These are phyloP conservation scores for Tursiops truncatus DNA, from an alignment of 2,113 vertebrate genomes.

Conservation along the genomic window DNA sequence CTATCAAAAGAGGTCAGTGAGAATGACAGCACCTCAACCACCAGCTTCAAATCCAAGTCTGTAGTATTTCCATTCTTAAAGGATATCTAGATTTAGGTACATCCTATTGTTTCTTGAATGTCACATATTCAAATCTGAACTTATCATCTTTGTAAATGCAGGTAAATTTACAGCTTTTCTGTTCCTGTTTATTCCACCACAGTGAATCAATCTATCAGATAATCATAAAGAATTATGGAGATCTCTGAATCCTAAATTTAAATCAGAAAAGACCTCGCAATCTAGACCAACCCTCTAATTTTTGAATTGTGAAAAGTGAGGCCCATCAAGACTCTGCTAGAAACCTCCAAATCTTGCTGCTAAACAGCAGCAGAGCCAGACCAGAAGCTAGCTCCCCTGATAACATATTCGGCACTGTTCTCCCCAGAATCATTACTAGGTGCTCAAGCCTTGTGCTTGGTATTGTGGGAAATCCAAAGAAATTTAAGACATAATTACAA, in stretches of 20 bases:
- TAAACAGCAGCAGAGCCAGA: not conserved
- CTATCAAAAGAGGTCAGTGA: not conserved
- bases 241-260: not conserved
- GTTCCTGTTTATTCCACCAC: not conserved
- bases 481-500: not conserved
- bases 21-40: not conserved
- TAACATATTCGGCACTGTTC: not conserved
- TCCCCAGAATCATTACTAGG: not conserved
- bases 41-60: not conserved
- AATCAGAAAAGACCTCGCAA: not conserved
- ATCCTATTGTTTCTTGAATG: not conserved
- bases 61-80: slow-evolving; percentile 20
- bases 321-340: not conserved
- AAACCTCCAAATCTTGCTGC: not conserved
- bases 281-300: not conserved
- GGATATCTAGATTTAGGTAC: not conserved
- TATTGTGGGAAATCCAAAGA: not conserved
- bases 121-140: slow-evolving; percentile 1
- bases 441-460: not conserved
- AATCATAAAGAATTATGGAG: not conserved
- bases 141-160: not conserved
- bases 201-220: not conserved
- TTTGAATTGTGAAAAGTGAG: slow-evolving; percentile 12
- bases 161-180: not conserved
- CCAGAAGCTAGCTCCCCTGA: not conserved